A percentile compares a stretch with the other conserved stretches of the same genome.
Evolutionary conservation across 1,140 invertebrate species (phyloP).

Genomic region (Tetragonula clypearis): DNA sequence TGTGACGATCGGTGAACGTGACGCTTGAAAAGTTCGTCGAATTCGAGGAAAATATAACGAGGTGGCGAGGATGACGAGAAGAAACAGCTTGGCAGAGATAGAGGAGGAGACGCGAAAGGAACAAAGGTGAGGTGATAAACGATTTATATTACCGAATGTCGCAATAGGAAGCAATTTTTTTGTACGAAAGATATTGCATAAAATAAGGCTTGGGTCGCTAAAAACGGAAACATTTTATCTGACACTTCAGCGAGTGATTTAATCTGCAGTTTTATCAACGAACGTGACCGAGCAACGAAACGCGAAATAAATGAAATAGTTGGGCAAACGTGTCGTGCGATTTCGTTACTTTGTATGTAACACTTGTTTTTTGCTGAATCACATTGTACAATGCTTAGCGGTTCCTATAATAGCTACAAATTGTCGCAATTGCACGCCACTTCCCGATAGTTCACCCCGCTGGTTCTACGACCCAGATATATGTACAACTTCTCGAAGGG

Average conservation of each 20-base stretch:
- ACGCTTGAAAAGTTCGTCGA: background rate
- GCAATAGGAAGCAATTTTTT: background rate
- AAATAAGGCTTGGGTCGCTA: background rate
- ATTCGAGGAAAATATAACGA: background rate
- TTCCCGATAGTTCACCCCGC: constrained; percentile 31
- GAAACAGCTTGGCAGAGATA: constrained; percentile 8
- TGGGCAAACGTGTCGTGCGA: background rate
- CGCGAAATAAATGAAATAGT: background rate
- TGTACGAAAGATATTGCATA: background rate
- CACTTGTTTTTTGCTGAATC: constrained; percentile 8
- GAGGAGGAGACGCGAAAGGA: constrained; percentile 26
- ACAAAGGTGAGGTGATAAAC: constrained; percentile 15
- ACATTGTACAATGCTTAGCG: constrained; percentile 1
- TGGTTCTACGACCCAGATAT: constrained; percentile 34
- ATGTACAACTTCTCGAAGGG: constrained; percentile 13
- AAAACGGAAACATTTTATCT: background rate
- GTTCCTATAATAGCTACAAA: constrained; percentile 41
- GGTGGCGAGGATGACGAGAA: constrained; percentile 29
- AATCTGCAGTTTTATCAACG: background rate
- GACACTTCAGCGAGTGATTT: background rate
- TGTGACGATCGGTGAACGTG: no score
- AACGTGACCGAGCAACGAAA: background rate
- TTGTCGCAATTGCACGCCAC: constrained; percentile 46
- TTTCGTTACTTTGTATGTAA: background rate
- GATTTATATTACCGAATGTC: background rate